A percentile compares a stretch with the other conserved stretches of the same genome.
Conservation (phyloP, 2,113 vertebrate genomes). For the Spheniscus mendiculus region DNA sequence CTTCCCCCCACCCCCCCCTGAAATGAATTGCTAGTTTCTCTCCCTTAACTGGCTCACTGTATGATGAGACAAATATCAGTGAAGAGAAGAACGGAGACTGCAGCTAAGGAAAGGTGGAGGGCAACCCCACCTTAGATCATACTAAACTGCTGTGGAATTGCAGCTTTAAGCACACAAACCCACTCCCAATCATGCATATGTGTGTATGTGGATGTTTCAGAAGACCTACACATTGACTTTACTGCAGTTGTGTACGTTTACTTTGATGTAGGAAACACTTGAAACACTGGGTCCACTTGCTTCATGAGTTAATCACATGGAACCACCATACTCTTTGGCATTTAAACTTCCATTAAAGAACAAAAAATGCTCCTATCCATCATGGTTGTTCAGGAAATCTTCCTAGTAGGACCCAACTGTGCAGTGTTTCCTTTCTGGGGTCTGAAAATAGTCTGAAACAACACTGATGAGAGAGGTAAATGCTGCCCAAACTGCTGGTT, state of each 20-base stretch:
- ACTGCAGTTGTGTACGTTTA: neutral
- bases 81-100: neutral
- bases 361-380: neutral
- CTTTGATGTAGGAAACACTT: neutral
- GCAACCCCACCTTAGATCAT: neutral
- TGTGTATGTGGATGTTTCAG: neutral
- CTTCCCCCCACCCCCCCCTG: fast-evolving
- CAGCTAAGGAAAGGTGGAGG: neutral
- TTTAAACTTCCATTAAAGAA: neutral
- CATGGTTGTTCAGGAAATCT: neutral
- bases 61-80: neutral
- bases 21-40: neutral
- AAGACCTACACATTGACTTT: neutral
- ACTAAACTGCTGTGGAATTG: neutral
- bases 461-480: neutral
- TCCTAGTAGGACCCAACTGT: neutral
- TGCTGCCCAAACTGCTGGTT: neutral
- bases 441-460: neutral
- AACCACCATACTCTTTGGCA: neutral
- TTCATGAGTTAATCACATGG: neutral
- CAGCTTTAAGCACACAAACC: neutral
- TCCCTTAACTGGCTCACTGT: neutral
- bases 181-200: neutral
- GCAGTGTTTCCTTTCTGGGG: neutral
- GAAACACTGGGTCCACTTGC: neutral